phyloP scores from a whole-genome alignment of 2,797 vertebrate species.

The Eulemur mongoz region DNA sequence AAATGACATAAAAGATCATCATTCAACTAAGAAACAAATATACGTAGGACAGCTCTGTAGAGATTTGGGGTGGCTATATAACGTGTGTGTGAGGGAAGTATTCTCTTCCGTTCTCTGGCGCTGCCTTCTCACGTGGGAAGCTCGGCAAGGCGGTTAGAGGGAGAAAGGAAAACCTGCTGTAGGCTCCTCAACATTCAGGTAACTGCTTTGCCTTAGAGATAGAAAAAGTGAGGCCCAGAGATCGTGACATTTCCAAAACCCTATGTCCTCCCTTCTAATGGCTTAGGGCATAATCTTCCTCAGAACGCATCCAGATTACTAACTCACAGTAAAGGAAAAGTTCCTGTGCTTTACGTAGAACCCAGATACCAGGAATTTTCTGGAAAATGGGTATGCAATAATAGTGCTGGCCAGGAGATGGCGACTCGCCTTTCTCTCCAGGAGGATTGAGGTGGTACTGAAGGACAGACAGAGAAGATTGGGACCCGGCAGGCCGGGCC shows the following conservation, averaged over 20 bases:
- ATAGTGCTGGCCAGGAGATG: conserved; percentile 56
- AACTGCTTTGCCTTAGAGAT: neutral
- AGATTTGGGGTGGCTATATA: neutral
- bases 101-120: neutral
- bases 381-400: neutral
- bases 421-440: neutral
- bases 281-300: neutral
- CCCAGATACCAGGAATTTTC: neutral
- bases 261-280: neutral
- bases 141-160: neutral
- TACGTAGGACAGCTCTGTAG: neutral
- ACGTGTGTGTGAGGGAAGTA: neutral
- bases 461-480: neutral
- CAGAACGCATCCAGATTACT: neutral
- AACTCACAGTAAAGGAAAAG: neutral
- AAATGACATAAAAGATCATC: conserved; percentile 26
- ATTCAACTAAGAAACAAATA: neutral
- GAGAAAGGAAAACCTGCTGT: neutral
- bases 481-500: neutral
- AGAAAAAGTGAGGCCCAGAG: conserved; percentile 8
- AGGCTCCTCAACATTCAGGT: neutral
- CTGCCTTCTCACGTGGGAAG: neutral
- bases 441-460: neutral
- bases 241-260: neutral
- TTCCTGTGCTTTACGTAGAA: neutral